Conservation (phyloP, 1,140 invertebrate genomes). For the Zaprionus nigranus region DNA sequence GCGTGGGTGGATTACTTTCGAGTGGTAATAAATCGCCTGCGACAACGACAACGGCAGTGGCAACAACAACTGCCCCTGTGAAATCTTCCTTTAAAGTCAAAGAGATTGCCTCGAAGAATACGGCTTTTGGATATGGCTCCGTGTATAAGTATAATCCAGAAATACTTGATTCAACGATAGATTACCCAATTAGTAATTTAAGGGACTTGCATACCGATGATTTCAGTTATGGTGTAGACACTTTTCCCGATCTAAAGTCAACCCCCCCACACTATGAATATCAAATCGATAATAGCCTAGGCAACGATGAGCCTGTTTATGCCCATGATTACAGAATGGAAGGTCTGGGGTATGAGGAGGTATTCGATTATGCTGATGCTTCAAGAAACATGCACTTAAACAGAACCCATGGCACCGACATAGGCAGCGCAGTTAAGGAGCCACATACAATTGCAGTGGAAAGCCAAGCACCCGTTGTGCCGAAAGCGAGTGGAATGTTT, state of each 20-base stretch:
- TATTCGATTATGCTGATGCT: conserved; percentile 51
- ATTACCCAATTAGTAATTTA: neutral
- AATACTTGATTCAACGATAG: neutral
- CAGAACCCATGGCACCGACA: conserved; percentile 1
- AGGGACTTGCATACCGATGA: neutral
- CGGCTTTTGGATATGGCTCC: conserved; percentile 10
- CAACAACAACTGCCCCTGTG: neutral
- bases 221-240: neutral
- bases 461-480: neutral
- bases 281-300: conserved; percentile 21
- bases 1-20: conserved; percentile 61
- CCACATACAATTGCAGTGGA: neutral
- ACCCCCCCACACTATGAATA: conserved; percentile 16
- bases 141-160: neutral
- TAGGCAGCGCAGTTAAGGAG: conserved; percentile 7
- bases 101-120: neutral
- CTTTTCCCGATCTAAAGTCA: conserved; percentile 6
- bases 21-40: conserved; percentile 23
- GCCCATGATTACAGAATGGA: conserved; percentile 1
- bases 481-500: conserved; percentile 64
- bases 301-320: conserved; percentile 13
- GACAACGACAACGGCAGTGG: neutral
- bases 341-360: conserved; percentile 27
- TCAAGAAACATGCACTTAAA: neutral
- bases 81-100: neutral